These are phyloP conservation scores for Xerus inauris DNA, from an alignment of 2,113 vertebrate species.

Conservation along the genomic window DNA sequence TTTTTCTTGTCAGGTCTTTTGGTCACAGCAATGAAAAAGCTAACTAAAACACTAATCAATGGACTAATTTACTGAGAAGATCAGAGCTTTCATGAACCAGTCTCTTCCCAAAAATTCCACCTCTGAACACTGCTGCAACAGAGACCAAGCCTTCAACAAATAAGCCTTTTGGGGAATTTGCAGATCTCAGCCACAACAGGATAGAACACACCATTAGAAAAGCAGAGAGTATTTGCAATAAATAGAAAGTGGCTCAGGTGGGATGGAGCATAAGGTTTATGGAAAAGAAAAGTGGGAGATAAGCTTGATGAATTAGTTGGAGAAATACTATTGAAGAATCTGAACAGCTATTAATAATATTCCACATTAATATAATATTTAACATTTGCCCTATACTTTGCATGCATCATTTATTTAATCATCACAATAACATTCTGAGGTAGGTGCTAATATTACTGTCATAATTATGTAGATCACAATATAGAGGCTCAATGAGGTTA, in stretches of 20 bases:
- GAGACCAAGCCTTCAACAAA: not conserved
- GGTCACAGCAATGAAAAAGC: too few relatives aligned
- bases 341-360: not conserved
- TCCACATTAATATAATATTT: not conserved
- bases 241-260: not conserved
- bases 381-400: not conserved
- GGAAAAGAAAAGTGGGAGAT: not conserved
- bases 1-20: too few relatives aligned
- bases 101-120: not conserved
- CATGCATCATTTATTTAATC: not conserved
- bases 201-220: not conserved
- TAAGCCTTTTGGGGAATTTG: not conserved
- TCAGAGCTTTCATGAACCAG: not conserved
- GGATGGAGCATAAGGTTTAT: not conserved
- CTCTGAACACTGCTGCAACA: not conserved
- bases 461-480: not conserved
- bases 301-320: not conserved
- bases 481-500: not conserved
- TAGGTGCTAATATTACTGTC: not conserved
- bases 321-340: not conserved
- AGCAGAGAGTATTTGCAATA: not conserved
- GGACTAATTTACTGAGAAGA: not conserved
- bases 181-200: not conserved
- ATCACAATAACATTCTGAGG: not conserved
- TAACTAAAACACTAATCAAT: not conserved